A percentile compares a stretch with the other conserved stretches of the same genome.
These are phyloP conservation scores for Arctopsyche grandis DNA, from an alignment of 1,140 invertebrate species.

Conservation along the genomic window DNA sequence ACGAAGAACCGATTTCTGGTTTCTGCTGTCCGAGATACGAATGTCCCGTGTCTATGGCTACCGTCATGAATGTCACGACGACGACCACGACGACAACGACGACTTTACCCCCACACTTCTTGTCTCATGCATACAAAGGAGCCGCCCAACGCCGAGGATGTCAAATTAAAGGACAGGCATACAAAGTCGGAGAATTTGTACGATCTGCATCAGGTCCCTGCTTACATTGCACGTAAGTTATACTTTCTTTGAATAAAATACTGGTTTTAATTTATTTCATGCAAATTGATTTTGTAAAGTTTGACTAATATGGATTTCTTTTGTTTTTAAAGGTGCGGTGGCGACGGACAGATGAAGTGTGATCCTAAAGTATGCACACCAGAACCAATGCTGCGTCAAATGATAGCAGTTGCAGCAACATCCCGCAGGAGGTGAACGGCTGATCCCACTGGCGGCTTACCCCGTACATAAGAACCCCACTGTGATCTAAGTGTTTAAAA, in stretches of 20 bases:
- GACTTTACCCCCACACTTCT: constrained; percentile 83
- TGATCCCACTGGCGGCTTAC: constrained; percentile 15
- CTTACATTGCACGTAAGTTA: constrained; percentile 89
- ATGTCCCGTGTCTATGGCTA: constrained; percentile 88
- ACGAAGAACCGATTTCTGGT: constrained; percentile 89
- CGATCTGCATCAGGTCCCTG: constrained; percentile 88
- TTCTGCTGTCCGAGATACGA: constrained; percentile 96
- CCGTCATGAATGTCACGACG: constrained; percentile 79
- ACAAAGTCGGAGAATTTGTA: constrained; percentile 85
- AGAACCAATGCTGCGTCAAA: constrained; percentile 87
- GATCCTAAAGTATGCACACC: constrained; percentile 88
- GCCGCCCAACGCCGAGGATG: constrained; percentile 80
- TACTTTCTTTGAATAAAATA: too few relatives aligned
- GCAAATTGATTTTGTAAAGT: not conserved
- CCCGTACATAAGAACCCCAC: constrained; percentile 39
- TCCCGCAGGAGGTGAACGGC: constrained; percentile 77
- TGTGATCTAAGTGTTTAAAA: constrained; percentile 53
- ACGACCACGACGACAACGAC: constrained; percentile 88
- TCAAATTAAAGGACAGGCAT: constrained; percentile 83
- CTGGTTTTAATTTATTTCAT: not conserved
- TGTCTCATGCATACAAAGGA: constrained; percentile 80
- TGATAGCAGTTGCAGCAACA: constrained; percentile 81
- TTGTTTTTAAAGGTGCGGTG: constrained; percentile 76
- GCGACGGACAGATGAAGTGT: constrained; percentile 92
- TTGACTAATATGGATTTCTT: not conserved